phyloP scores from a whole-genome alignment of 2,888 invertebrate species.

The Salticus scenicus region DNA sequence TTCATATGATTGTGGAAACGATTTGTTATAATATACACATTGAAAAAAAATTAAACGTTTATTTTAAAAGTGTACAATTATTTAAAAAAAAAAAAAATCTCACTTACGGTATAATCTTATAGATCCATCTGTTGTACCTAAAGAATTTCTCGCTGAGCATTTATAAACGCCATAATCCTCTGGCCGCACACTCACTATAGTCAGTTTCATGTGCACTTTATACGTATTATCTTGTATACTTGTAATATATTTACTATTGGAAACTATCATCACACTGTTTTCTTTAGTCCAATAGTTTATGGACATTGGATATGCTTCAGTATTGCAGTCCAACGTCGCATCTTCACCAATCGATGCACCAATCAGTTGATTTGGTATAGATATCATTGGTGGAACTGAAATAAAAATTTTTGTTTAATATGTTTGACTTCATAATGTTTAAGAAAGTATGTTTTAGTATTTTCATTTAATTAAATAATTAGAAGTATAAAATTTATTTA shows the following conservation, averaged over 20 bases:
- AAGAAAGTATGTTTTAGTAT: no score
- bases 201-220: slow-evolving; percentile 90
- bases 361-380: slow-evolving; percentile 87
- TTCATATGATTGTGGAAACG: no score
- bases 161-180: slow-evolving; percentile 82
- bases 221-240: slow-evolving; percentile 77
- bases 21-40: no score
- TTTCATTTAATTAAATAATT: no score
- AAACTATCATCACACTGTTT: slow-evolving; percentile 72
- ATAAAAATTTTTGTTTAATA: no score
- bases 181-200: slow-evolving; percentile 85
- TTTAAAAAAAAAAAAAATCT: no score
- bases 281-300: slow-evolving; percentile 86
- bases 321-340: slow-evolving; percentile 86
- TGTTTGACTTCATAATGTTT: neutral
- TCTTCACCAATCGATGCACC: slow-evolving; percentile 86
- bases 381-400: slow-evolving; percentile 88
- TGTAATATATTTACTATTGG: slow-evolving; percentile 81
- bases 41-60: no score
- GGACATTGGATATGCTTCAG: slow-evolving; percentile 91
- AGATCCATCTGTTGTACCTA: slow-evolving; percentile 73
- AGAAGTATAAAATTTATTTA: no score
- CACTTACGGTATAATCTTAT: slow-evolving; percentile 73
- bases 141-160: slow-evolving; percentile 73
- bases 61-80: no score